Base-by-base conservation (phyloP, 2,113 vertebrate genomes). In the Pseudorasbora parva region DNA sequence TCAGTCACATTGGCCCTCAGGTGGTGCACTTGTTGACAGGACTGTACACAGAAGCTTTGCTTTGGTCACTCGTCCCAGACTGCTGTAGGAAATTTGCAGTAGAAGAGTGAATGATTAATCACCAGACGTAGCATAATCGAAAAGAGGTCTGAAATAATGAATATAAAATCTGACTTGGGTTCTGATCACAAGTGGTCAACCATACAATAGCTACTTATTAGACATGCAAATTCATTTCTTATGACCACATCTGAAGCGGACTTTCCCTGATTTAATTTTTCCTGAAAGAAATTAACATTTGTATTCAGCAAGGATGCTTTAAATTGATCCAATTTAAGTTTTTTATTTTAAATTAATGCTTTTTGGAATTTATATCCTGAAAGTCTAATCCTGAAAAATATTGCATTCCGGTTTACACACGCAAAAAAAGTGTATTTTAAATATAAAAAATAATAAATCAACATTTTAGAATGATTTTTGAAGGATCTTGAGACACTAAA, bases 11-110 rank as follows among this genome's bases (percentile, higher is more conserved):
- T 11, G 15, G 77, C 59, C 77, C 77, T 79, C 5, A 66, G 43
- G 77, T 47, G 77, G 10, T 79, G 59, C 43, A 66, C 25, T 79
- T 79, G 59, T 79, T 64, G 59, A 79, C 77, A 49, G 43, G 17
- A 23, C 10, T 77, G 51, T 41, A 43, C 3, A 30, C 15, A 64
- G 23, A 64, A 30, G n/a, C 2, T 1, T n/a, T 5, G 10, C 51
- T 60, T 43, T 64, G 43, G 23, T 49, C 77, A 79, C 3, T 15
- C 8, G 0, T 79, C 19, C 37, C 62, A 4, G 12, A 79, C 2
- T 17, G 4, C 77, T 21, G 14, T 25, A 64, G 57, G 41, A 79
- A 4, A 64, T 62, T 21, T 19, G 17, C 14, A 47, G 14, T 23
- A 45, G 23, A 60, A 45, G 6, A 78, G 14, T 43, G 41, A 78